Conservation (phyloP, 2,113 vertebrate species). For the Erythrolamprus reginae region DNA sequence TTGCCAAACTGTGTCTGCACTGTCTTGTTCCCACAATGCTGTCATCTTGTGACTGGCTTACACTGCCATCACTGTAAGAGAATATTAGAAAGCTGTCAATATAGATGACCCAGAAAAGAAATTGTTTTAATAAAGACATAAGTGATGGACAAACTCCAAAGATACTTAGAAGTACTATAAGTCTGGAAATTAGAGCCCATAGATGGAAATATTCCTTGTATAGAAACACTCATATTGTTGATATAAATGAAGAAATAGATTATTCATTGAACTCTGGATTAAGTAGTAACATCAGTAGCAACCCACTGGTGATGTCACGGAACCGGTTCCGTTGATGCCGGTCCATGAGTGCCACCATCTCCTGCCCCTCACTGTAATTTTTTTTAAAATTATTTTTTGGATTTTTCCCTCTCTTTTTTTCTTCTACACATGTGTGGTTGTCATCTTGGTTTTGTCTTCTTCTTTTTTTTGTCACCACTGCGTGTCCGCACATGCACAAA, state of each 20-base stretch:
- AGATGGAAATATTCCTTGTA: background rate
- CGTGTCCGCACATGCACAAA: too few species aligned
- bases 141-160: background rate
- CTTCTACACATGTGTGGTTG: too few species aligned
- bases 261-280: background rate
- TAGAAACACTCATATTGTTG: background rate
- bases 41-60: constrained; percentile 95
- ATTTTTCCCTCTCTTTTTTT: too few species aligned
- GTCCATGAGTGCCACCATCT: too few species aligned
- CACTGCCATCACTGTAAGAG: constrained; percentile 81
- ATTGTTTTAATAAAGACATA: background rate
- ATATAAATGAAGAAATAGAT: background rate
- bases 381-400: too few species aligned
- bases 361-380: too few species aligned
- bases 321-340: too few species aligned
- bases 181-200: background rate
- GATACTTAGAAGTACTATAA: background rate
- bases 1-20: constrained; percentile 90
- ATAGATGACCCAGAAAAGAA: constrained; percentile 10
- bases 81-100: constrained; percentile 19
- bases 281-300: background rate
- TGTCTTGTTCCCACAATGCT: constrained; percentile 94
- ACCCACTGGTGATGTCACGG: too few species aligned
- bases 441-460: too few species aligned
- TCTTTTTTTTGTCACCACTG: too few species aligned